These are phyloP conservation scores for Corvus moneduloides DNA, from an alignment of 2,113 vertebrate species.

Conservation along the genomic window DNA sequence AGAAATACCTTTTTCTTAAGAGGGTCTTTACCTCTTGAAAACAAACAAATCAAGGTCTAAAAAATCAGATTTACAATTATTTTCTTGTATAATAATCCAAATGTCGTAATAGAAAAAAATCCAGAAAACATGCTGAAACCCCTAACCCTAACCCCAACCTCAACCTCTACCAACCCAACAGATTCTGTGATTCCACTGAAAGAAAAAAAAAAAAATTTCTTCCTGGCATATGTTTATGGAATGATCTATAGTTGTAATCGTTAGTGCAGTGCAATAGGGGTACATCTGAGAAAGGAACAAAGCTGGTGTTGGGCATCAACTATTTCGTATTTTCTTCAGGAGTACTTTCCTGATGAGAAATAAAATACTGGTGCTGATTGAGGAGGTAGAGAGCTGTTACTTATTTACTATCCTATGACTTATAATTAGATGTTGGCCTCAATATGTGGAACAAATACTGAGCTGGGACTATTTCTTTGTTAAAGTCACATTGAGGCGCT, in stretches of 20 bases:
- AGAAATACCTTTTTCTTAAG: neutral
- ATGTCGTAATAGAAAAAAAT: neutral
- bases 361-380: neutral
- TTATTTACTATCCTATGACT: neutral
- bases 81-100: neutral
- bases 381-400: neutral
- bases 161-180: neutral
- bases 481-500: neutral
- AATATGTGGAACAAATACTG: neutral
- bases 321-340: neutral
- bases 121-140: neutral
- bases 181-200: neutral
- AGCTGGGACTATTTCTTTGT: neutral
- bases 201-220: neutral
- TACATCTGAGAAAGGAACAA: neutral
- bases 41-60: neutral
- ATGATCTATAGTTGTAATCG: neutral
- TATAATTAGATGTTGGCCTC: neutral
- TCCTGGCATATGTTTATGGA: neutral
- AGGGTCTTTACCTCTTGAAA: neutral
- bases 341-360: neutral
- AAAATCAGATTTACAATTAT: neutral
- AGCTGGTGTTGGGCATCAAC: neutral
- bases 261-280: neutral
- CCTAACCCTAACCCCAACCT: no score